Evolutionary conservation across 2,113 vertebrate species (phyloP).

Genomic region (Pollachius pollachius): DNA sequence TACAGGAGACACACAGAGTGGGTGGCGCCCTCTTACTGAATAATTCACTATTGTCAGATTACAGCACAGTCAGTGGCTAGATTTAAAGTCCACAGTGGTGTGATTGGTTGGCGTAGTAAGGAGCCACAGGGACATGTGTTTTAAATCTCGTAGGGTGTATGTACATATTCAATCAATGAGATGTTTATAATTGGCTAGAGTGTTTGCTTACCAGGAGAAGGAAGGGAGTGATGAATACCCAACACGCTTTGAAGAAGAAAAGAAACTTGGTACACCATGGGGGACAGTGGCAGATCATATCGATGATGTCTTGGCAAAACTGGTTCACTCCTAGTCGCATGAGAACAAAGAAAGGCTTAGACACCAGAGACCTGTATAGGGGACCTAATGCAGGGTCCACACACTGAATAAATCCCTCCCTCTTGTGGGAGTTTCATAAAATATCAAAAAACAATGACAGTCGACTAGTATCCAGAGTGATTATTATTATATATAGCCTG

Average conservation of each 20-base stretch:
- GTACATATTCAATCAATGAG: no score
- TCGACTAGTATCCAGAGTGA: background rate
- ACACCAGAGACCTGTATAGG: background rate
- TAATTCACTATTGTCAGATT: conserved; percentile 32
- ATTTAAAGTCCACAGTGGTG: conserved; percentile 9
- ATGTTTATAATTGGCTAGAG: no score
- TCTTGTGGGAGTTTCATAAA: background rate
- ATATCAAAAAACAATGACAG: background rate
- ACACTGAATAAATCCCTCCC: no score
- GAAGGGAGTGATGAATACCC: conserved; percentile 76
- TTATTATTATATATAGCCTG: no score
- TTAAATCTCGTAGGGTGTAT: no score
- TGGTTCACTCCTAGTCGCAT: conserved; percentile 73
- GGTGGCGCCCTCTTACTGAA: conserved; percentile 37
- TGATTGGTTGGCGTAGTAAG: background rate
- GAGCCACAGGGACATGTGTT: background rate
- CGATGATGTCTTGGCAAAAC: conserved; percentile 79
- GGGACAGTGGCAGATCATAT: conserved; percentile 77
- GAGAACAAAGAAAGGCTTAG: conserved; percentile 7
- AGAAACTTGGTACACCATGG: conserved; percentile 77
- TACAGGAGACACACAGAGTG: conserved; percentile 20
- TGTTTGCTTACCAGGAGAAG: conserved; percentile 71
- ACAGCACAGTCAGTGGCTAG: conserved; percentile 3
- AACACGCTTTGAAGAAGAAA: conserved; percentile 80
- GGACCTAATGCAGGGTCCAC: background rate